A percentile compares a stretch with the other conserved stretches of the same genome.
Conservation (phyloP, 2,888 invertebrate species). For the Elysia crispata region DNA sequence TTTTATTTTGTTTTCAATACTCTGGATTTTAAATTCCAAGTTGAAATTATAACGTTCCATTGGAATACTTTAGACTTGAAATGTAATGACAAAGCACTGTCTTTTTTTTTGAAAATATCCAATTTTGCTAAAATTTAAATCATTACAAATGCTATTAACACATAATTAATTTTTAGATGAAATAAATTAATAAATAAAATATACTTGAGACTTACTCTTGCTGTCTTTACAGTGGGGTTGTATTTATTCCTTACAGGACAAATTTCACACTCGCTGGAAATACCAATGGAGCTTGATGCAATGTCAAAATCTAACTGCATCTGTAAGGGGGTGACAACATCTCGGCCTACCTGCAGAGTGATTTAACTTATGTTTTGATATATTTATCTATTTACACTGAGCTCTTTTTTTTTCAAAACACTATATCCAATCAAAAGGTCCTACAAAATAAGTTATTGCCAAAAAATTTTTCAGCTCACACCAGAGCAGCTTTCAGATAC, state of each 20-base stretch:
- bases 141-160: no score
- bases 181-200: no score
- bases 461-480: no score
- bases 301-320: conserved; percentile 52
- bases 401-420: background rate
- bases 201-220: conserved; percentile 32
- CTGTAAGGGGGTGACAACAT: conserved; percentile 55
- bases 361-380: background rate
- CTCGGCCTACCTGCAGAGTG: conserved; percentile 42
- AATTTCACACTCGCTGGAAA: conserved; percentile 47
- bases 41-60: no score
- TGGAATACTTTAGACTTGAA: no score
- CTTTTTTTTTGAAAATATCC: background rate
- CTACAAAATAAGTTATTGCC: no score
- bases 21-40: no score
- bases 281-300: conserved; percentile 48
- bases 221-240: conserved; percentile 38
- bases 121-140: background rate
- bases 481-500: no score
- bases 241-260: conserved; percentile 54
- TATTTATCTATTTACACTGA: background rate
- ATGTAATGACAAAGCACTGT: no score
- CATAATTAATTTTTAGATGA: no score
- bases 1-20: no score
- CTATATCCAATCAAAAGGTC: no score